phyloP scores from a whole-genome alignment of 1,140 invertebrate genomes.

The Brevipalpus yothersi region DNA sequence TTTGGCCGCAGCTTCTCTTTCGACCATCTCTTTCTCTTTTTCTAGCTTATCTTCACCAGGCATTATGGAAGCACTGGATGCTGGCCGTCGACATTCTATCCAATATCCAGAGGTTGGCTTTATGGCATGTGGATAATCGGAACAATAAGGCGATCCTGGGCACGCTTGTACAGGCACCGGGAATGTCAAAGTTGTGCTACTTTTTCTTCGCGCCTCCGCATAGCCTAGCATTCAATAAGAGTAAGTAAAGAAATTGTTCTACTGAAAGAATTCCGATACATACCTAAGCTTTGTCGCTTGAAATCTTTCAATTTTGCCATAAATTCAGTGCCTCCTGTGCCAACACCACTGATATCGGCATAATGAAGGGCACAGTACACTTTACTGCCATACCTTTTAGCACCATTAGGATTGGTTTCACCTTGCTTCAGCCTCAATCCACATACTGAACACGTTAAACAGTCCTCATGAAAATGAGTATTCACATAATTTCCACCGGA shows the following conservation, averaged over 20 bases:
- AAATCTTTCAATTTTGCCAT: slow-evolving; percentile 85
- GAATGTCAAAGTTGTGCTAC: slow-evolving; percentile 66
- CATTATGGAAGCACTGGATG: neutral
- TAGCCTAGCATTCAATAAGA: neutral
- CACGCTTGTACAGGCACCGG: slow-evolving; percentile 50
- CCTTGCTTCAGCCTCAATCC: slow-evolving; percentile 55
- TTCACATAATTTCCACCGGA: neutral
- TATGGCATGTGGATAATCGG: slow-evolving; percentile 69
- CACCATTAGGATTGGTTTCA: slow-evolving; percentile 68
- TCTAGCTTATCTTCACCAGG: neutral
- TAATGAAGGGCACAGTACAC: slow-evolving; percentile 73
- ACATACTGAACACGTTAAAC: slow-evolving; percentile 60
- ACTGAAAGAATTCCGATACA: too few relatives aligned
- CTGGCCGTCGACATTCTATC: slow-evolving; percentile 44
- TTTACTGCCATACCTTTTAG: slow-evolving; percentile 48
- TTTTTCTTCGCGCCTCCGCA: slow-evolving; percentile 65
- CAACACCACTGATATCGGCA: slow-evolving; percentile 78
- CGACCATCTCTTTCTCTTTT: neutral
- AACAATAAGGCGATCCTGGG: slow-evolving; percentile 56
- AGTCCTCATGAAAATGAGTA: slow-evolving; percentile 16
- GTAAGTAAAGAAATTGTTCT: too few relatives aligned
- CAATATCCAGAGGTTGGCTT: slow-evolving; percentile 74
- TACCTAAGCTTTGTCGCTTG: slow-evolving; percentile 58
- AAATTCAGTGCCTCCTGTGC: slow-evolving; percentile 58
- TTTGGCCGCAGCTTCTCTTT: neutral